Conservation (phyloP, 2,113 vertebrate species). For the Cyanoliseus patagonus region DNA sequence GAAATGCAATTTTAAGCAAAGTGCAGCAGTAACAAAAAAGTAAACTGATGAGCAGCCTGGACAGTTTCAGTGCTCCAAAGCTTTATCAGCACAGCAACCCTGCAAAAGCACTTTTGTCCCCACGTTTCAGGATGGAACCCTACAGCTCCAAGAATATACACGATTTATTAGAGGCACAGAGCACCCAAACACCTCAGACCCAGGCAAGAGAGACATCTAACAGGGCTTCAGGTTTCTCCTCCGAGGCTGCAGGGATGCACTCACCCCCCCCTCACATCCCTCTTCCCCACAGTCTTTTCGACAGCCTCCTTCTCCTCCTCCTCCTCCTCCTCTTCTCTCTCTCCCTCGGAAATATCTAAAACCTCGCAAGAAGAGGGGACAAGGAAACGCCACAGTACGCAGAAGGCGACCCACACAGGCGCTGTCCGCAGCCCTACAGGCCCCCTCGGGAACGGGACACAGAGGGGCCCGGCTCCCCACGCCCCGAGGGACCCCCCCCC, state of each 20-base stretch:
- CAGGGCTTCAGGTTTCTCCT: background rate
- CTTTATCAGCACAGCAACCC: background rate
- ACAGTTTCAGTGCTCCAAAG: background rate
- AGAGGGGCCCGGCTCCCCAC: background rate
- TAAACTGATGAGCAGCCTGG: background rate
- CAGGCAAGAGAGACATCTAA: background rate
- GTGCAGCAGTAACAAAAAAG: background rate
- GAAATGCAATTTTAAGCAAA: background rate
- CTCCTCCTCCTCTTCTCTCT: background rate
- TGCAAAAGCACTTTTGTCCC: background rate
- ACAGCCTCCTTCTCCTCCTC: background rate
- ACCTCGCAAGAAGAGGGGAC: background rate
- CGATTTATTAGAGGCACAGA: accelerated
- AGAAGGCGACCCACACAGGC: background rate
- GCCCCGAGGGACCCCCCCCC: background rate
- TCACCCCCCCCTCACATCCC: background rate
- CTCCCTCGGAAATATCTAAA: background rate
- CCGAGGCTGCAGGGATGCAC: background rate
- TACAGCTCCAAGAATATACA: accelerated
- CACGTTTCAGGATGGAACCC: accelerated
- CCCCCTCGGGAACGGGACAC: background rate
- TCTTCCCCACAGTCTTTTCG: background rate
- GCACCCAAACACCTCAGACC: background rate
- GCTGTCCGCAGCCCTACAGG: background rate
- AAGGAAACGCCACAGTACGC: background rate